Evolutionary conservation across 2,888 invertebrate genomes (phyloP).

Genomic region (Linnaemya tessellans): DNA sequence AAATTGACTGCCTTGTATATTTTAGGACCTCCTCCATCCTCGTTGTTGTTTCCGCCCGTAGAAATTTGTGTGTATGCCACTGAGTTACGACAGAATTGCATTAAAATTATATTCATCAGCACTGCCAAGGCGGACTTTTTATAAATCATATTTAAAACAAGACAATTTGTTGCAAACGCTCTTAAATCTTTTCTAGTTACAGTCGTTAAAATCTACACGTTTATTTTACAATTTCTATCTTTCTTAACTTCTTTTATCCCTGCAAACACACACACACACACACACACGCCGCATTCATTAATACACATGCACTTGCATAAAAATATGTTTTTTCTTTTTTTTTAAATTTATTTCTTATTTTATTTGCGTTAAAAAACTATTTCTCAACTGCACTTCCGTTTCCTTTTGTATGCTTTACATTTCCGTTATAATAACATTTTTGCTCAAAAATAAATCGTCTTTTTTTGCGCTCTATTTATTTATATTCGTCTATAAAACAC

Average conservation of each 20-base stretch:
- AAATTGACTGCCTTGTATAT: slow-evolving; percentile 81
- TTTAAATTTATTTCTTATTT: slow-evolving; percentile 26
- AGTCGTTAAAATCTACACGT: slow-evolving; percentile 34
- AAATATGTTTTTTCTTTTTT: slow-evolving; percentile 18
- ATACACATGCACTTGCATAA: background rate
- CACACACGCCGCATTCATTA: too few relatives aligned
- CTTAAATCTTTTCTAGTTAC: background rate
- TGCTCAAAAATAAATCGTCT: slow-evolving; percentile 14
- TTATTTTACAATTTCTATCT: slow-evolving; percentile 11
- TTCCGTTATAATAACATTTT: slow-evolving; percentile 65
- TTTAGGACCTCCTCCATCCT: slow-evolving; percentile 77
- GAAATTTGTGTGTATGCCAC: slow-evolving; percentile 79
- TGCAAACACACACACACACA: background rate
- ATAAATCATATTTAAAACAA: slow-evolving; percentile 48
- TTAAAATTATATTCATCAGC: slow-evolving; percentile 43
- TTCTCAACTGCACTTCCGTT: slow-evolving; percentile 67
- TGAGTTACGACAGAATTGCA: background rate
- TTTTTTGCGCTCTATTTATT: background rate
- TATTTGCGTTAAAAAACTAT: slow-evolving; percentile 49
- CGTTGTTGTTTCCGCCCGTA: slow-evolving; percentile 73
- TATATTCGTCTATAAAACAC: slow-evolving; percentile 45
- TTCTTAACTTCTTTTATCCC: slow-evolving; percentile 18
- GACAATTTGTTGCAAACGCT: background rate
- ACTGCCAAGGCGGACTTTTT: slow-evolving; percentile 7
- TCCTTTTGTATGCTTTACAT: slow-evolving; percentile 59